phyloP scores from a whole-genome alignment of 64 coral and sea anemone species.

The Actinia equina region DNA sequence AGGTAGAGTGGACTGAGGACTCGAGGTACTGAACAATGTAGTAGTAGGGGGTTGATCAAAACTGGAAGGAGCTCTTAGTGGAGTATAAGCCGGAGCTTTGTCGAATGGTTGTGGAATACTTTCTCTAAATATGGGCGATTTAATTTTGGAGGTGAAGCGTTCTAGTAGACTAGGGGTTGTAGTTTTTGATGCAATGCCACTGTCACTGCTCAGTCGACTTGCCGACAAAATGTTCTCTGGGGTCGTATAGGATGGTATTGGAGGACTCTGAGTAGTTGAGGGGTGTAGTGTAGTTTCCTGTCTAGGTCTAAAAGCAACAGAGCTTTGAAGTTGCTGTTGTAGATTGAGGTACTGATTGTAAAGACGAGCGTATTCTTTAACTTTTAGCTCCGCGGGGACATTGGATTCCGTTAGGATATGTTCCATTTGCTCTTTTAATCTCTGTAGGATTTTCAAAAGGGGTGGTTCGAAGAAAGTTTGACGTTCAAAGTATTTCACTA shows the following conservation, averaged over 20 bases:
- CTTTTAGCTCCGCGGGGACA: too few relatives aligned
- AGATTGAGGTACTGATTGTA: too few relatives aligned
- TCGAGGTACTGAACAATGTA: background rate
- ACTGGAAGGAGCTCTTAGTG: background rate
- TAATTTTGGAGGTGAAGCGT: background rate
- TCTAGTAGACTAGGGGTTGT: background rate
- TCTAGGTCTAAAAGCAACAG: too few relatives aligned
- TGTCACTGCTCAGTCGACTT: background rate
- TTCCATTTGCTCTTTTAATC: too few relatives aligned
- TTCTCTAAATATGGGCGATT: background rate
- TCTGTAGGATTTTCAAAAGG: too few relatives aligned
- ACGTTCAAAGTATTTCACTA: too few relatives aligned
- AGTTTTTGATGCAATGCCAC: background rate
- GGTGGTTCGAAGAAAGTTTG: too few relatives aligned
- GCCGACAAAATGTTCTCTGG: background rate
- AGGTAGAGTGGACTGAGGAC: background rate
- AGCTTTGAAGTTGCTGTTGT: too few relatives aligned
- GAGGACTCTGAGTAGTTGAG: background rate
- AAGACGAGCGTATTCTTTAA: too few relatives aligned
- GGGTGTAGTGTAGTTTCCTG: background rate
- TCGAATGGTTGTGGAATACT: background rate
- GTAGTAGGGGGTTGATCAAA: background rate
- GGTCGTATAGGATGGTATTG: background rate
- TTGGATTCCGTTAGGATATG: too few relatives aligned
- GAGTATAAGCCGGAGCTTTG: too few relatives aligned